These are phyloP conservation scores for Thecocarcelia acutangulata DNA, from an alignment of 2,888 invertebrate genomes.

Conservation along the genomic window DNA sequence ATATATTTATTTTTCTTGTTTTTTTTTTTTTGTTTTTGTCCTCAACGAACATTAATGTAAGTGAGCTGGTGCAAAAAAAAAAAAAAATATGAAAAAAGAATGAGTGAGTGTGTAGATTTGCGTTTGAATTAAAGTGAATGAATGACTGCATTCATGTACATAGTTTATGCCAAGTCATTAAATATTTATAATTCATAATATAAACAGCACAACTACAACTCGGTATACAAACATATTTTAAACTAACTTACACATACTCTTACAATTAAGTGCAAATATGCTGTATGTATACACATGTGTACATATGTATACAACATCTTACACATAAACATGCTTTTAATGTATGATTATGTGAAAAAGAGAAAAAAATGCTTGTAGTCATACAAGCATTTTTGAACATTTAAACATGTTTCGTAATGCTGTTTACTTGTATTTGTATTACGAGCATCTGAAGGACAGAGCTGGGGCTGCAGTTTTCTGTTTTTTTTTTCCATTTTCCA, in stretches of 20 bases:
- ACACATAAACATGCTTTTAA: conserved; percentile 14
- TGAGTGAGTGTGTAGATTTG: background rate
- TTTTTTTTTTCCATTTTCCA: background rate
- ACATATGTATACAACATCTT: background rate
- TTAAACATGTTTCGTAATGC: conserved; percentile 40
- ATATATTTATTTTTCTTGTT: background rate
- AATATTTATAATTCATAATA: conserved; percentile 68
- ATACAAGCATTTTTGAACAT: conserved; percentile 48
- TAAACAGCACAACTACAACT: conserved; percentile 46
- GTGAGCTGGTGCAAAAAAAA: conserved; percentile 2
- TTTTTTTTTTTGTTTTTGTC: background rate
- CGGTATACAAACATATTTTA: conserved; percentile 6
- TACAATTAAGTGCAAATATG: background rate
- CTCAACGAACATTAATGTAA: conserved; percentile 39
- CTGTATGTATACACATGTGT: background rate
- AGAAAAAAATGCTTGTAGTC: conserved; percentile 20
- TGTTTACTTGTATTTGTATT: conserved; percentile 40
- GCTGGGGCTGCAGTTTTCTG: background rate
- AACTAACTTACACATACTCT: conserved; percentile 15
- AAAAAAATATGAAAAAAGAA: no score
- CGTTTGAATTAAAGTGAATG: conserved; percentile 1
- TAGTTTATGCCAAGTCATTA: conserved; percentile 64
- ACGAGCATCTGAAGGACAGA: conserved; percentile 16
- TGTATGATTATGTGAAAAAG: conserved; percentile 38
- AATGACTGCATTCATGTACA: conserved; percentile 36